These are phyloP conservation scores for Anorthoa munda DNA, from an alignment of 2,888 invertebrate species.

Conservation along the genomic window DNA sequence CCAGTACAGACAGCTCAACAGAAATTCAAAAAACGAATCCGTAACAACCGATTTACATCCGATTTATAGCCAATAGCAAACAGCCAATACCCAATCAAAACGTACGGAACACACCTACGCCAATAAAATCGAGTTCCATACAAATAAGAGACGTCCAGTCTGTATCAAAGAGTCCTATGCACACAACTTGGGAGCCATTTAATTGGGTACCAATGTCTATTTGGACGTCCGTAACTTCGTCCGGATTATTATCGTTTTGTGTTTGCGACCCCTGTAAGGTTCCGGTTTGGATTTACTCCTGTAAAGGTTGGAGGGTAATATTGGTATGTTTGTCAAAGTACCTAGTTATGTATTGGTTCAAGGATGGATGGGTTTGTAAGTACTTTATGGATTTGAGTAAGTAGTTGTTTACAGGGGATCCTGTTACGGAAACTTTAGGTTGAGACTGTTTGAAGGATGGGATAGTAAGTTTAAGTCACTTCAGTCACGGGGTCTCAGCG, in stretches of 20 bases:
- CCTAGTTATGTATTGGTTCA: slow-evolving; percentile 13
- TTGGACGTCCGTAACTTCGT: slow-evolving; percentile 70
- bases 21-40: slow-evolving; percentile 14
- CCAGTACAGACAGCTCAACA: slow-evolving; percentile 7
- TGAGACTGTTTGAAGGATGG: background rate
- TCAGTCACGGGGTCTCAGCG: too few relatives aligned
- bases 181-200: slow-evolving; percentile 83
- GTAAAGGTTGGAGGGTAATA: slow-evolving; percentile 54
- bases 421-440: slow-evolving; percentile 1
- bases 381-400: slow-evolving; percentile 35
- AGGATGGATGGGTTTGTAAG: slow-evolving; percentile 19
- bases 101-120: slow-evolving; percentile 35
- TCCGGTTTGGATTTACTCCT: slow-evolving; percentile 62
- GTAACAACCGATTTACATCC: background rate
- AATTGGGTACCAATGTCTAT: slow-evolving; percentile 85
- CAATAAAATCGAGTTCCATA: slow-evolving; percentile 63
- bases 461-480: background rate
- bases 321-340: slow-evolving; percentile 36
- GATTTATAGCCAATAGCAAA: slow-evolving; percentile 27
- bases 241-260: slow-evolving; percentile 76
- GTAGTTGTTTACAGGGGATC: slow-evolving; percentile 27
- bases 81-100: slow-evolving; percentile 40
- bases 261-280: slow-evolving; percentile 73
- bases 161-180: slow-evolving; percentile 79
- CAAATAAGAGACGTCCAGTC: slow-evolving; percentile 65